phyloP scores from a whole-genome alignment of 2,888 invertebrate species.

The Acheta domesticus region DNA sequence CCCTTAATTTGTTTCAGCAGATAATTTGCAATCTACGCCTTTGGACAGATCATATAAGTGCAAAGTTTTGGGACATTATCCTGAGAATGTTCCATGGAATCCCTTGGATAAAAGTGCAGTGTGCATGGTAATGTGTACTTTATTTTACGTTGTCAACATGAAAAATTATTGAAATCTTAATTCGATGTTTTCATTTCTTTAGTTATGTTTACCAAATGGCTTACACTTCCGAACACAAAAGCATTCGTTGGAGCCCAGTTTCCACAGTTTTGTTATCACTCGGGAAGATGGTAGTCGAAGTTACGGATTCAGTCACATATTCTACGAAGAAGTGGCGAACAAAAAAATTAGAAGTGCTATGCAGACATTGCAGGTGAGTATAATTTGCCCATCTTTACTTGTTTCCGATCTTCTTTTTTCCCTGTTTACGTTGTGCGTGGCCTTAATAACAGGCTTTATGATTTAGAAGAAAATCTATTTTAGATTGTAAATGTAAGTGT shows the following conservation, averaged over 20 bases:
- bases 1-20: conserved; percentile 58
- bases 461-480: too few relatives aligned
- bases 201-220: conserved; percentile 94
- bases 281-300: conserved; percentile 92
- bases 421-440: neutral
- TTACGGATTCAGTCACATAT: conserved; percentile 92
- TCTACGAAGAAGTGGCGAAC: conserved; percentile 94
- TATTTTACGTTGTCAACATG: neutral
- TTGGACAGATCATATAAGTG: conserved; percentile 92
- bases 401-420: too few relatives aligned
- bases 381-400: neutral
- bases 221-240: conserved; percentile 92
- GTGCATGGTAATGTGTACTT: conserved; percentile 71
- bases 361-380: conserved; percentile 80
- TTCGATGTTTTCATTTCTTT: conserved; percentile 40
- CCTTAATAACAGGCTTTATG: neutral
- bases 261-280: conserved; percentile 96
- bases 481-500: too few relatives aligned
- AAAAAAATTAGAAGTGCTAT: conserved; percentile 91
- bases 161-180: neutral
- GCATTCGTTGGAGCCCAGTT: conserved; percentile 76
- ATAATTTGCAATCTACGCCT: conserved; percentile 83
- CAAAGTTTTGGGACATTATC: conserved; percentile 91
- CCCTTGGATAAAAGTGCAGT: conserved; percentile 94
- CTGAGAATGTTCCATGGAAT: conserved; percentile 83